A percentile compares a stretch with the other conserved stretches of the same genome.
Evolutionary conservation across 2,113 vertebrate genomes (phyloP).

Genomic region (Oxyruncus cristatus): DNA sequence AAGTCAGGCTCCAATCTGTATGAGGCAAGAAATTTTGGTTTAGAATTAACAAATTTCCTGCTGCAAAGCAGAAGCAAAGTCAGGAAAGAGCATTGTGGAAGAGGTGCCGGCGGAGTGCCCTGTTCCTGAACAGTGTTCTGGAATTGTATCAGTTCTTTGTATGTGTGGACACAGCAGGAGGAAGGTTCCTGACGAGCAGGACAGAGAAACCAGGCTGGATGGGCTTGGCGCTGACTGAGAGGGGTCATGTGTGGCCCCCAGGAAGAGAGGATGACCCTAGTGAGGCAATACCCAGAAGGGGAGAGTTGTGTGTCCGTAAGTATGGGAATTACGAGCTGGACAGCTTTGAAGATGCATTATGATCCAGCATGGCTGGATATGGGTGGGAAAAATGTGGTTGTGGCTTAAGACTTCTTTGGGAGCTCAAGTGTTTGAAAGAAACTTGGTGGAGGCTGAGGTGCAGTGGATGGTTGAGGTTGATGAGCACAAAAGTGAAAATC

Average conservation of each 20-base stretch:
- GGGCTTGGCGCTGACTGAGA: background rate
- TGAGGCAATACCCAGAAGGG: background rate
- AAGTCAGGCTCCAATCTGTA: background rate
- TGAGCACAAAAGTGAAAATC: background rate
- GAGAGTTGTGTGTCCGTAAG: fast-evolving
- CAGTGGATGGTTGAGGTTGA: background rate
- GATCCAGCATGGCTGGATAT: background rate
- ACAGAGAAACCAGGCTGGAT: background rate
- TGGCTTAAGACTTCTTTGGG: background rate
- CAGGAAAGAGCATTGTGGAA: background rate
- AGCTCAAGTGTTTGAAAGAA: background rate
- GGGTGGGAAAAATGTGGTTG: background rate
- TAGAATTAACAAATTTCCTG: background rate
- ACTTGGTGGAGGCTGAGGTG: fast-evolving
- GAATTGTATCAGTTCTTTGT: background rate
- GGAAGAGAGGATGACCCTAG: background rate
- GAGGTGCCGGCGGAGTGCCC: background rate
- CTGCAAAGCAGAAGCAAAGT: background rate
- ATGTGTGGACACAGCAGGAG: fast-evolving
- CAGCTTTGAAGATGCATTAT: background rate
- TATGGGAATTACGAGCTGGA: background rate
- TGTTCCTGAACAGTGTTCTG: background rate
- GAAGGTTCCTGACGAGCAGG: background rate
- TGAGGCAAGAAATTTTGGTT: background rate
- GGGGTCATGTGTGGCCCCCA: background rate